Conservation (phyloP, 2,888 invertebrate genomes). For the Oscheius myriophilus region DNA sequence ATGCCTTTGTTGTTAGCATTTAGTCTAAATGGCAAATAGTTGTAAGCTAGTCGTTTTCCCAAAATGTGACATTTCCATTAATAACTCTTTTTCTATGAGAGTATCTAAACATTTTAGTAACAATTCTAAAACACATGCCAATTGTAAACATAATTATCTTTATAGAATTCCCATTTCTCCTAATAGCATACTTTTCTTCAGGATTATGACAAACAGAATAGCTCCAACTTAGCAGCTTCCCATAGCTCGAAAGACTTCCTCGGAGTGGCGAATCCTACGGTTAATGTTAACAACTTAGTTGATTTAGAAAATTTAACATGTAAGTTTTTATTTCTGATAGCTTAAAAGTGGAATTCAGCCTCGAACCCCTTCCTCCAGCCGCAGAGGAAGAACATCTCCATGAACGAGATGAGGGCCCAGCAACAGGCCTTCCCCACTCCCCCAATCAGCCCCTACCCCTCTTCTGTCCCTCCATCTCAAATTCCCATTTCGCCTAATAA, state of each 20-base stretch:
- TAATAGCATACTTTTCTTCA: slow-evolving; percentile 2
- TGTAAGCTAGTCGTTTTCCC: too few relatives aligned
- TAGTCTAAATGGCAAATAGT: too few relatives aligned
- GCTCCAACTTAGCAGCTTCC: slow-evolving; percentile 25
- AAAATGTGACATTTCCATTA: too few relatives aligned
- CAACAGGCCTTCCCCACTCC: slow-evolving; percentile 52
- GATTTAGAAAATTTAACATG: slow-evolving; percentile 88
- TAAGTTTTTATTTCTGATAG: background rate
- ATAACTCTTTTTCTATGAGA: too few relatives aligned
- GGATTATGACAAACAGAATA: slow-evolving; percentile 17
- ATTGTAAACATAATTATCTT: too few relatives aligned
- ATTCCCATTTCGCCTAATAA: slow-evolving; percentile 23
- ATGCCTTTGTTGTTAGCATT: too few relatives aligned
- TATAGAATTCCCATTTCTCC: too few relatives aligned
- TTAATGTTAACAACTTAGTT: slow-evolving; percentile 80
- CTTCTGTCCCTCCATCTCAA: slow-evolving; percentile 2
- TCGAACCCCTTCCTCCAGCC: slow-evolving; percentile 76
- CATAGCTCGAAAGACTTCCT: slow-evolving; percentile 83
- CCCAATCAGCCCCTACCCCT: slow-evolving; percentile 24
- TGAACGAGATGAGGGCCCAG: slow-evolving; percentile 72
- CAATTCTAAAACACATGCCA: too few relatives aligned
- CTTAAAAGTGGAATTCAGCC: slow-evolving; percentile 30
- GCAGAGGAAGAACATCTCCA: slow-evolving; percentile 80
- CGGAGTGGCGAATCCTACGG: slow-evolving; percentile 82
- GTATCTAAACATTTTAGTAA: too few relatives aligned